Percentiles rank a stretch among this genome's conserved stretches.
Evolutionary conservation across 1,140 invertebrate species (phyloP).

Genomic region (Rhyacophila brunnea): DNA sequence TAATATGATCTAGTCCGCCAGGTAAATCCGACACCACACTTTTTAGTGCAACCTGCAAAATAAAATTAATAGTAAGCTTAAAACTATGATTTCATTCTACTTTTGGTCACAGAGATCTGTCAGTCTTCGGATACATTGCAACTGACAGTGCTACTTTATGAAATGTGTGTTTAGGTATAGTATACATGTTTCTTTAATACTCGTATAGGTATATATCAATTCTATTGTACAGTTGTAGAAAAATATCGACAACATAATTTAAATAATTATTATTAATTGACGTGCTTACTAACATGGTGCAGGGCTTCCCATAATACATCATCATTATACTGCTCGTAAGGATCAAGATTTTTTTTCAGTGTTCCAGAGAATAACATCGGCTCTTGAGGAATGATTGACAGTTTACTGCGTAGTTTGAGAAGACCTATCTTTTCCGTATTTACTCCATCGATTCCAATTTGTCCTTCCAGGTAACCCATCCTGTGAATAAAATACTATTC

Average conservation of each 20-base stretch:
- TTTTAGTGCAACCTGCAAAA: slow-evolving; percentile 26
- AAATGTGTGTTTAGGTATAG: no score
- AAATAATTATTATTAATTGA: no score
- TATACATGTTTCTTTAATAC: no score
- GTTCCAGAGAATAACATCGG: slow-evolving; percentile 62
- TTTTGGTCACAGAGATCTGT: no score
- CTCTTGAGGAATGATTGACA: slow-evolving; percentile 82
- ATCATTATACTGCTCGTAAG: slow-evolving; percentile 61
- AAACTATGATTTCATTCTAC: no score
- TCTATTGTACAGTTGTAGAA: no score
- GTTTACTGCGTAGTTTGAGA: slow-evolving; percentile 59
- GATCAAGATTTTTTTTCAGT: slow-evolving; percentile 59
- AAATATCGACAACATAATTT: no score
- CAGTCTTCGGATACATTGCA: no score
- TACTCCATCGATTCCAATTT: slow-evolving; percentile 57
- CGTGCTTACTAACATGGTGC: slow-evolving; percentile 47
- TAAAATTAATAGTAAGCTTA: no score
- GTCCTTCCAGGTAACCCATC: slow-evolving; percentile 43
- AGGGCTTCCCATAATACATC: slow-evolving; percentile 64
- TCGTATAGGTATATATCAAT: no score
- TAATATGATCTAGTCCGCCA: slow-evolving; percentile 54
- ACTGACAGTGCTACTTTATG: no score
- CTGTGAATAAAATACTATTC: slow-evolving; percentile 38
- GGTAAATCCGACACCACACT: background rate
- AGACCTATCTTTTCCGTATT: slow-evolving; percentile 44